Base-by-base conservation (phyloP, 2,113 vertebrate genomes). In the Eptatretus burgeri region DNA sequence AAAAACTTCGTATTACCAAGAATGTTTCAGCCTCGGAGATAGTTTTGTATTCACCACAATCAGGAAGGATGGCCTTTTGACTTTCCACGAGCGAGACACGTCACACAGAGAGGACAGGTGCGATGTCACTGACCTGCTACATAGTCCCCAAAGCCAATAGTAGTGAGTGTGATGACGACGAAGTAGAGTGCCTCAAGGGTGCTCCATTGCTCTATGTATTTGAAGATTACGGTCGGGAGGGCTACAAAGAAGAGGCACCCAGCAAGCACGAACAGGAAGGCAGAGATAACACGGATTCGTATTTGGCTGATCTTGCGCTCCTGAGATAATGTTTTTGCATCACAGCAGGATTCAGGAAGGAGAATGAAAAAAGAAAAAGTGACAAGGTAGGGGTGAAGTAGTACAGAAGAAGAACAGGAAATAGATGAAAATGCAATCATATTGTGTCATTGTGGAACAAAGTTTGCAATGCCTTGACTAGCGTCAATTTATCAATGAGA, bases 101-200 rank as follows among this genome's bases (percentile, higher is more conserved):
- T 41, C 27, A 41, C 27, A 41, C 27, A 41, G 27, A 41, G 27
- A 41, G 27, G 27, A 7, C 27, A 41, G 27, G 7, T 41, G 27
- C 2, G 17, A 14, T n/a, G 8, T 13, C 14, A 14, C 65, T 65
- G 16, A 85, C 84, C 82, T 69, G 85, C 78, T 63, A 89, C 85
- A 10, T 71, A 89, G 71, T 89, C 85, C 16, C 85, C 85, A 14
- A 89, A 87, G 64, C 85, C 85, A 53, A 86, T 80, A 1, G 85
- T 89, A 53, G 84, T 89, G 64, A 87, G 77, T 1, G 84, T 87
- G 72, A 87, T 80, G 63, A 89, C 77, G 66, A 87, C 83, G 67
- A 85, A 89, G 72, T 86, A 89, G 66, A 82, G 70, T 1, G 83
- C 77, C 68, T 89, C 84, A 51, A 87, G 69, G 62, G 83, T 72